Base-by-base conservation (phyloP, 2,797 vertebrate genomes). In the Myotis findleyi region DNA sequence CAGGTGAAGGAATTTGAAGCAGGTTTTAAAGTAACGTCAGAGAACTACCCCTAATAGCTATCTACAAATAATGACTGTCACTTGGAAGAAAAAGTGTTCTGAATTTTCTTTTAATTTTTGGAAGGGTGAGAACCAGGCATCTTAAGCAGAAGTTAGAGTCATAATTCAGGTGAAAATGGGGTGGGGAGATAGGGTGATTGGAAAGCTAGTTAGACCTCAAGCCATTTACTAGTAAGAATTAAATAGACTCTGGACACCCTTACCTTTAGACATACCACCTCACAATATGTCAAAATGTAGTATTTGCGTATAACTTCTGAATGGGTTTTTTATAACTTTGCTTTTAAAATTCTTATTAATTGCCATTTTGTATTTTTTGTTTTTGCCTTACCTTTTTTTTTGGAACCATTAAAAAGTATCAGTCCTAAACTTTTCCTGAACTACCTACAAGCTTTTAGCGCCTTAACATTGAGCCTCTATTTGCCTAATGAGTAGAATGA, bases 331-430 rank as follows among this genome's bases (percentile, higher is more conserved):
- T 57, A 41, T 41, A 51, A 57, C 68, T 72, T 64, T 51, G 75
- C n/a, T 94, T 82, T 72, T 79, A 44, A 72, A 83, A 83, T 90
- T 89, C 47, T 90, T 82, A 71, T 11, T 89, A 27, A 66, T 90
- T 90, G 93, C 53, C 27, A 57, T 38, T 90, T 94, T 57, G 17
- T 8, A 68, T 38, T 81, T 93, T 73, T 89, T 25, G 20, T 38
- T 76, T 53, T 73, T 57, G 36, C 21, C 76, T 84, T 72, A 30
- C 36, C 18, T 33, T 13, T 49, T 13, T 49, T 17, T 66, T 55
- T 8, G 30, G 41, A 66, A 82, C 21, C 57, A 47, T 47, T 92
- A 53, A 69, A 88, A 82, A n/a, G n/a, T 81, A 20, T 66, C 13
- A 68, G 33, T 53, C 2, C 33, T 49, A 38, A 23, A 36, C 11